Evolutionary conservation across 2,888 invertebrate species (phyloP), one percentile per base, ranked within the genome.

Genomic region (Limenitis arthemis): DNA sequence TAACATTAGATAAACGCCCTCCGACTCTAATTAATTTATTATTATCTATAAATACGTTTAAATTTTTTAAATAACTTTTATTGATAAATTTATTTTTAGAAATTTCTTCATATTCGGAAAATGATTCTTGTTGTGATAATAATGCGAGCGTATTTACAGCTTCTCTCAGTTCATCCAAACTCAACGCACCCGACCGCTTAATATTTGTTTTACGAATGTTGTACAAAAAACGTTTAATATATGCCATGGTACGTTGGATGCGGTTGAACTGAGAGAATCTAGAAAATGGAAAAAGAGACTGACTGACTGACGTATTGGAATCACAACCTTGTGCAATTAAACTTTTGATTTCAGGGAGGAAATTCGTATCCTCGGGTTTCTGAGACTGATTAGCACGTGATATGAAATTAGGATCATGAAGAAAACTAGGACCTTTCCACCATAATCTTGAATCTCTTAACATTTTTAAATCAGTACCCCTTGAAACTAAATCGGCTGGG

Each of bases 231-330:
- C 56, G 49, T 32, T 40, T 37, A 7, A 50, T 42, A 40, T 56
- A 53, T 2, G 53, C 53, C 30, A 37, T 28, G n/a, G 52, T 12
- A 8, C 54, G 56, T 20, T 44, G 40, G 29, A 57, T 32, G n/a
- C 47, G 49, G 41, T 48, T 50, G 34, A 52, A 54, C 7, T 51
- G 49, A 1, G 53, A 56, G 36, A 51, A 53, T 32, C 51, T 46
- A 20, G 51, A 34, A 43, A 56, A 56, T n/a, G 47, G 11, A 9
- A 54, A n/a, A 44, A 40, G 48, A 20, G 9, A 20, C 20, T 20
- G 12, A 28, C 6, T 44, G 29, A 48, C 44, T 20, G 20, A 42
- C 32, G n/a, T 38, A 31, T 36, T 44, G 11, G 32, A n/a, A 9
- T 44, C 12, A 11, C 12, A 20, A 4, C 6, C 11, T 6, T 11